These are phyloP conservation scores for Gandaritis pyraliata DNA, from an alignment of 2,888 invertebrate species.

Conservation along the genomic window DNA sequence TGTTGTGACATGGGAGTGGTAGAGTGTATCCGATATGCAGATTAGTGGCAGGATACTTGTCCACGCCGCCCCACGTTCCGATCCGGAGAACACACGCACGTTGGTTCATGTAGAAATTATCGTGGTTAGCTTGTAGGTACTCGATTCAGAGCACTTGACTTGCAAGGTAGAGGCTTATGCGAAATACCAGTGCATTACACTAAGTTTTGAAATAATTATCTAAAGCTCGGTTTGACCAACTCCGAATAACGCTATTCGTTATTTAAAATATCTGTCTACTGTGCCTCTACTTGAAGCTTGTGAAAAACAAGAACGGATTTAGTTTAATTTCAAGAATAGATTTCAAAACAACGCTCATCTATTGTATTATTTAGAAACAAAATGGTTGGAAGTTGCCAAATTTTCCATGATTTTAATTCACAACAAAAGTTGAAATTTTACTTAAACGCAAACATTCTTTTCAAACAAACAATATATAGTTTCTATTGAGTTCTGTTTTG, in stretches of 20 bases:
- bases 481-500: background rate
- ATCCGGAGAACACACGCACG: slow-evolving; percentile 62
- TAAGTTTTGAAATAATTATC: too few relatives aligned
- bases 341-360: too few relatives aligned
- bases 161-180: slow-evolving; percentile 32
- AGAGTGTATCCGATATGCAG: slow-evolving; percentile 71
- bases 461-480: too few relatives aligned
- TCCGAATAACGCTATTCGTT: too few relatives aligned
- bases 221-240: too few relatives aligned
- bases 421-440: background rate
- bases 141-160: slow-evolving; percentile 35
- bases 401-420: slow-evolving; percentile 27
- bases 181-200: background rate
- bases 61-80: slow-evolving; percentile 66
- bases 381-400: slow-evolving; percentile 53
- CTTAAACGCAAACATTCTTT: background rate
- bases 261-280: too few relatives aligned
- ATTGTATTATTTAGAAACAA: slow-evolving; percentile 42
- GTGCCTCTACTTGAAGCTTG: too few relatives aligned
- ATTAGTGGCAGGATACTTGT: slow-evolving; percentile 75
- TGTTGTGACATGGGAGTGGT: slow-evolving; percentile 46
- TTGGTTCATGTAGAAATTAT: slow-evolving; percentile 64
- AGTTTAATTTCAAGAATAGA: too few relatives aligned
- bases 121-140: slow-evolving; percentile 69
- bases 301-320: too few relatives aligned